Conservation (phyloP, 1,140 invertebrate genomes). For the Meloidogyne hapla region DNA sequence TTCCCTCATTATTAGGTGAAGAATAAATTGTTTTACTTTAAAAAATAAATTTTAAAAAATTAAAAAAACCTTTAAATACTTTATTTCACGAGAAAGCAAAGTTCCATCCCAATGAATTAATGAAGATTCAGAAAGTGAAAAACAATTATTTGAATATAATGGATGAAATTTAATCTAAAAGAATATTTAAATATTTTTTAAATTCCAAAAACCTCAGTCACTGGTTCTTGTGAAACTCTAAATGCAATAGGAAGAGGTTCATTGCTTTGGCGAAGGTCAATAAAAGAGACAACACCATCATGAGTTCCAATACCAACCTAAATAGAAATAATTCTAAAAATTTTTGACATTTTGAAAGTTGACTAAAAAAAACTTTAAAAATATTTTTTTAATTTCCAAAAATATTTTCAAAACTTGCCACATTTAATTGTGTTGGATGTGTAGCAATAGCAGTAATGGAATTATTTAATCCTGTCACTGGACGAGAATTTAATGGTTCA, state of each 20-base stretch:
- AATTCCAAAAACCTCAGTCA: conserved; percentile 13
- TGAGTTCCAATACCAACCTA: conserved; percentile 33
- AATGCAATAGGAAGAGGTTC: conserved; percentile 23
- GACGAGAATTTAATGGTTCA: conserved; percentile 16
- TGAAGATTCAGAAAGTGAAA: conserved; percentile 31
- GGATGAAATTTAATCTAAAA: conserved; percentile 37
- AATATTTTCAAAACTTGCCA: conserved; percentile 12
- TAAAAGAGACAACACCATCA: conserved; percentile 31
- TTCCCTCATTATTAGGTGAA: background rate
- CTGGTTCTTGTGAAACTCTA: conserved; percentile 32
- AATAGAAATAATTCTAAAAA: background rate
- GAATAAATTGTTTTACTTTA: background rate
- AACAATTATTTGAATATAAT: conserved; percentile 35
- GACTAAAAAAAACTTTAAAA: background rate
- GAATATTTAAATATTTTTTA: background rate
- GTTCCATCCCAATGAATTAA: conserved; percentile 41
- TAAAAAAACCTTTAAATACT: background rate
- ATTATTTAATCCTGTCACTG: conserved; percentile 29
- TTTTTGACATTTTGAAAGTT: conserved; percentile 7
- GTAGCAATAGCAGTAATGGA: conserved; percentile 29
- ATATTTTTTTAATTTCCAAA: background rate
- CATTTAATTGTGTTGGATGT: conserved; percentile 33
- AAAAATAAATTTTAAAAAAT: background rate
- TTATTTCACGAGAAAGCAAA: conserved; percentile 23
- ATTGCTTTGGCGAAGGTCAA: conserved; percentile 37